These are phyloP conservation scores for Gymnothorax reevesii DNA, from an alignment of 2,797 vertebrate genomes.

Conservation along the genomic window DNA sequence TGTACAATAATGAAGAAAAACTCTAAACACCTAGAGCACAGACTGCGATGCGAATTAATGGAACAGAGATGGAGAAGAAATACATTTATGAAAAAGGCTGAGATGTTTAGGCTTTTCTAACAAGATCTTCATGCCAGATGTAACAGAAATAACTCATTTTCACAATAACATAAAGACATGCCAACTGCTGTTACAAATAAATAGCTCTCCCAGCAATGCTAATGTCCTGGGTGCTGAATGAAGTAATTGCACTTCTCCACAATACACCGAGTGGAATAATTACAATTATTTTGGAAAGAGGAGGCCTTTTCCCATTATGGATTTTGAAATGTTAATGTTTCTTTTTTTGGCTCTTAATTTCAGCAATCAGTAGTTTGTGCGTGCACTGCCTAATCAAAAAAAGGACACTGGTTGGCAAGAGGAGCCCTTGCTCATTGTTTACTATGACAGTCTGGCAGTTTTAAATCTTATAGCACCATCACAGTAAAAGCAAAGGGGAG, in stretches of 20 bases:
- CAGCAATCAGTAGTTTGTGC: slow-evolving; percentile 39
- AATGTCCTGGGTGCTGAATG: slow-evolving; percentile 55
- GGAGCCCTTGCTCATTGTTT: slow-evolving; percentile 39
- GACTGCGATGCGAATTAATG: slow-evolving; percentile 10
- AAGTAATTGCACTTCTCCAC: slow-evolving; percentile 56
- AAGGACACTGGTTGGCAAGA: slow-evolving; percentile 24
- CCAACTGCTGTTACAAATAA: slow-evolving; percentile 56
- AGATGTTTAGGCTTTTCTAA: slow-evolving; percentile 38
- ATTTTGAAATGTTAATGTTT: slow-evolving; percentile 45
- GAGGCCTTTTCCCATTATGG: slow-evolving; percentile 30
- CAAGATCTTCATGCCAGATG: slow-evolving; percentile 36
- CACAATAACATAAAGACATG: slow-evolving; percentile 46
- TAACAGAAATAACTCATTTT: slow-evolving; percentile 45
- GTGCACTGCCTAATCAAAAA: slow-evolving; percentile 25
- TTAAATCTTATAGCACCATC: slow-evolving; percentile 24
- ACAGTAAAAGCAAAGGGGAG: background rate
- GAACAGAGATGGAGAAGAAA: background rate
- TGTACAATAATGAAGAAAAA: slow-evolving; percentile 49
- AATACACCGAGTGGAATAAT: slow-evolving; percentile 55
- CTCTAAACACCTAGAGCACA: slow-evolving; percentile 10
- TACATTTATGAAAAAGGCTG: slow-evolving; percentile 43
- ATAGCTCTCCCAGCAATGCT: slow-evolving; percentile 61
- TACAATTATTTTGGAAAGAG: slow-evolving; percentile 54
- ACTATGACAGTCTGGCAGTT: slow-evolving; percentile 31
- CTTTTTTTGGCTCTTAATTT: slow-evolving; percentile 27